Evolutionary conservation across 2,113 vertebrate species (phyloP).

Genomic region (Lampris megalopsis): DNA sequence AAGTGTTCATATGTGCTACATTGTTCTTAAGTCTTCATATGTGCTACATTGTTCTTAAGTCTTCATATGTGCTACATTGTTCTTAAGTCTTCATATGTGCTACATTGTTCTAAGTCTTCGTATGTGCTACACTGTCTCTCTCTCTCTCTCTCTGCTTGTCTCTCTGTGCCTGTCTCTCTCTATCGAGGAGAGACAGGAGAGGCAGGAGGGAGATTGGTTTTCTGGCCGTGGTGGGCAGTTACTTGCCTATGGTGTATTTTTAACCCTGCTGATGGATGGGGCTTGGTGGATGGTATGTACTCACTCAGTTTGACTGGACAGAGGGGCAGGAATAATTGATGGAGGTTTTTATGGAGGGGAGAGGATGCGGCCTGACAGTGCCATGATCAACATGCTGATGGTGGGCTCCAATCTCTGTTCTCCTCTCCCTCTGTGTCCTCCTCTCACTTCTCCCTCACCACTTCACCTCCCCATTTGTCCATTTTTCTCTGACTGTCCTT

Average conservation of each 20-base stretch:
- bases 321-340: slow-evolving; percentile 72
- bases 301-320: slow-evolving; percentile 37
- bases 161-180: too few species aligned
- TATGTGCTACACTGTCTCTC: too few species aligned
- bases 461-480: neutral
- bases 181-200: neutral
- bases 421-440: slow-evolving; percentile 9
- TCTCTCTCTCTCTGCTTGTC: too few species aligned
- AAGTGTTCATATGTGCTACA: too few species aligned
- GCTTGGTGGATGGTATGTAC: slow-evolving; percentile 42
- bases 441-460: neutral
- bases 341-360: slow-evolving; percentile 71
- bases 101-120: too few species aligned
- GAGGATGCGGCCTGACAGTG: slow-evolving; percentile 29
- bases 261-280: slow-evolving; percentile 63
- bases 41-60: too few species aligned
- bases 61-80: too few species aligned
- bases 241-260: slow-evolving; percentile 60
- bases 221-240: slow-evolving; percentile 11
- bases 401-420: slow-evolving; percentile 24
- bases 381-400: slow-evolving; percentile 28
- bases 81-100: too few species aligned
- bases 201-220: slow-evolving; percentile 2
- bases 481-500: slow-evolving; percentile 4
- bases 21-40: too few species aligned